phyloP scores from a whole-genome alignment of 2,797 vertebrate genomes.

The Cossypha niveicapilla region DNA sequence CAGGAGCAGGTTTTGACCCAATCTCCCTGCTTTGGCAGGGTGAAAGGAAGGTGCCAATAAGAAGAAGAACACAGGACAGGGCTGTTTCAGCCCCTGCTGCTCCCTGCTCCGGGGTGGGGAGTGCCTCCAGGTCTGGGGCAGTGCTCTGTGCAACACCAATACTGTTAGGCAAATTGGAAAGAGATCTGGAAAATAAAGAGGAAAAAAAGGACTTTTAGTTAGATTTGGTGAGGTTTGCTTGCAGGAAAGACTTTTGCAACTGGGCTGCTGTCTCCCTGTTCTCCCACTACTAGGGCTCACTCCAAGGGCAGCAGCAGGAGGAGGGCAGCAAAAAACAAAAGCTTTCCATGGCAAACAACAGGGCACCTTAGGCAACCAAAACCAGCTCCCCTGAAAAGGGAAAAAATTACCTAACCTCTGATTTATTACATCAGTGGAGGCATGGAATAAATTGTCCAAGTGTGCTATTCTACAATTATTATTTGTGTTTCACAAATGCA shows the following conservation, averaged over 20 bases:
- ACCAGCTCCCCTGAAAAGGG: not conserved
- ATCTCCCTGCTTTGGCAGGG: not conserved
- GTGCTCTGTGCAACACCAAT: not conserved
- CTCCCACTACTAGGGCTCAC: not conserved
- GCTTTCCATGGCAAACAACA: not conserved
- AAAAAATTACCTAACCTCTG: not conserved
- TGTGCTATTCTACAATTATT: not conserved
- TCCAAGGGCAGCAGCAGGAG: not conserved
- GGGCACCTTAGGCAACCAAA: not conserved
- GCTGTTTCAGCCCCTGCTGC: not conserved
- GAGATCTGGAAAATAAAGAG: not conserved
- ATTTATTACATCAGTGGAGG: not conserved
- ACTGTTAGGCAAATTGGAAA: not conserved
- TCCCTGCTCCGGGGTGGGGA: not conserved
- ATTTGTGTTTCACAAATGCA: not conserved
- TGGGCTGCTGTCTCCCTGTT: not conserved
- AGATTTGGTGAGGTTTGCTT: not conserved
- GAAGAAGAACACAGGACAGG: not conserved
- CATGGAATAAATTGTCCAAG: not conserved
- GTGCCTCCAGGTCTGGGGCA: not conserved
- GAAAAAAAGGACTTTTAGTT: not conserved
- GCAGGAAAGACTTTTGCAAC: not conserved
- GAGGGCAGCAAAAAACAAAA: not conserved
- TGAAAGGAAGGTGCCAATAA: not conserved
- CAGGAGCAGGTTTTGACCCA: not conserved